Percentiles rank a stretch among this genome's conserved stretches.
Conservation (phyloP, 2,797 vertebrate genomes). For the Artibeus jamaicensis region DNA sequence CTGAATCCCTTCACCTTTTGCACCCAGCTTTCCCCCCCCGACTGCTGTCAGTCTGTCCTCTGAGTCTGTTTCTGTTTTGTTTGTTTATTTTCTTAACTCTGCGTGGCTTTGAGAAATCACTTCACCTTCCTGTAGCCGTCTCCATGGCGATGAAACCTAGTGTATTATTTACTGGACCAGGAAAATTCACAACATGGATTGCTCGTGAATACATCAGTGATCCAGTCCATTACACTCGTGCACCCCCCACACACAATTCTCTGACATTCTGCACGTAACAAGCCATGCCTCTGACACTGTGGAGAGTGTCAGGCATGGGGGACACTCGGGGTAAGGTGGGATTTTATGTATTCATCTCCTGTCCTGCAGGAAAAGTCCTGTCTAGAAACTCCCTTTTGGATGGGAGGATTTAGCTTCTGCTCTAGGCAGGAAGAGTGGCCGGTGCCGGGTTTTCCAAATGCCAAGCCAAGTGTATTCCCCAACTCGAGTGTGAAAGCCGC, state of each 20-base stretch:
- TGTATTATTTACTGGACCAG: not conserved
- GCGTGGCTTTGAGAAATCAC: not conserved
- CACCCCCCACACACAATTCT: not conserved
- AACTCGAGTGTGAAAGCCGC: not conserved
- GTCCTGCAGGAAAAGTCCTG: not conserved
- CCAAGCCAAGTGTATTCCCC: not conserved
- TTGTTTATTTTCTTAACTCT: not conserved
- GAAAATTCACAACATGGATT: not conserved
- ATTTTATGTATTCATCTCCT: not conserved
- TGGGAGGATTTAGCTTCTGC: not conserved
- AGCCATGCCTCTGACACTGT: not conserved
- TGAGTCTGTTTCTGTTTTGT: not conserved
- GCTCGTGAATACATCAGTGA: rapidly evolving
- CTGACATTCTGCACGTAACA: not conserved
- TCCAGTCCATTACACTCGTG: not conserved
- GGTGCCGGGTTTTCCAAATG: not conserved
- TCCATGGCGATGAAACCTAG: not conserved
- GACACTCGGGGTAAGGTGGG: not conserved
- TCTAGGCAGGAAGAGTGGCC: not conserved
- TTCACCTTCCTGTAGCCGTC: not conserved
- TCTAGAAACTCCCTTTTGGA: not conserved
- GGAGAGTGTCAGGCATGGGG: not conserved
- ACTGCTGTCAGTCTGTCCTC: not conserved
- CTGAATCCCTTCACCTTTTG: not conserved
- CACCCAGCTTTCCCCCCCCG: not conserved